These are phyloP conservation scores for Matsumyia berberina DNA, from an alignment of 2,888 invertebrate species.

Conservation along the genomic window DNA sequence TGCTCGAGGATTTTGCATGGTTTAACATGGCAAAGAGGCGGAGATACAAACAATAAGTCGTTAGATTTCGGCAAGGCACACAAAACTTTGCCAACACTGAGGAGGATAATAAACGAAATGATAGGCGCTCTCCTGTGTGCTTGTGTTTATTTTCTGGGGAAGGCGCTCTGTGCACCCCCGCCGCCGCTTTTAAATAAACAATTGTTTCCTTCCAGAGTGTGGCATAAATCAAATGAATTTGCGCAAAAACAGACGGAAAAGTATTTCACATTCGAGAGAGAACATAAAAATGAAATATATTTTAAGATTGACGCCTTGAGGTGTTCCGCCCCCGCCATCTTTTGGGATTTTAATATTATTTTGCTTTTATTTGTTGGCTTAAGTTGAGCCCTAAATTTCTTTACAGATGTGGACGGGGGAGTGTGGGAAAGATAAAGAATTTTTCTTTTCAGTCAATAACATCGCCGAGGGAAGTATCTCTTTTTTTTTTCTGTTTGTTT, in stretches of 20 bases:
- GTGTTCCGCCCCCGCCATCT: constrained; percentile 54
- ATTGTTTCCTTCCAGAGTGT: constrained; percentile 64
- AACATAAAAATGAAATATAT: constrained; percentile 73
- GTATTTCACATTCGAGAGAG: constrained; percentile 45
- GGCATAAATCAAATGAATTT: constrained; percentile 75
- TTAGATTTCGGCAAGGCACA: constrained; percentile 33
- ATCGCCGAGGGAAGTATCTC: constrained; percentile 21
- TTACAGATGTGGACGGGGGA: neutral
- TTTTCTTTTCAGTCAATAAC: constrained; percentile 22
- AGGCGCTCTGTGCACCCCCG: neutral
- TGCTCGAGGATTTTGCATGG: constrained; percentile 43
- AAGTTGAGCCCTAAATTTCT: constrained; percentile 20
- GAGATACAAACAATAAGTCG: constrained; percentile 57
- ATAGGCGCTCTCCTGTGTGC: constrained; percentile 34
- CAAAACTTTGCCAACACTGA: constrained; percentile 30
- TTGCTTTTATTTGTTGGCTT: constrained; percentile 60
- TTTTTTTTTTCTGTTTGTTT: constrained; percentile 2
- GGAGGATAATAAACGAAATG: constrained; percentile 39
- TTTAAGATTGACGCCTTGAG: constrained; percentile 72
- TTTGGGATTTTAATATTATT: constrained; percentile 56
- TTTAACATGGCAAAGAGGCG: constrained; percentile 24
- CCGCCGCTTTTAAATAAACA: constrained; percentile 57
- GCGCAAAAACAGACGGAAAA: constrained; percentile 38
- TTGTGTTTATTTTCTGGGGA: constrained; percentile 14
- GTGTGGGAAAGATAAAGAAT: neutral